Conservation (phyloP, 2,888 invertebrate genomes). For the Caenorhabditis virilis region DNA sequence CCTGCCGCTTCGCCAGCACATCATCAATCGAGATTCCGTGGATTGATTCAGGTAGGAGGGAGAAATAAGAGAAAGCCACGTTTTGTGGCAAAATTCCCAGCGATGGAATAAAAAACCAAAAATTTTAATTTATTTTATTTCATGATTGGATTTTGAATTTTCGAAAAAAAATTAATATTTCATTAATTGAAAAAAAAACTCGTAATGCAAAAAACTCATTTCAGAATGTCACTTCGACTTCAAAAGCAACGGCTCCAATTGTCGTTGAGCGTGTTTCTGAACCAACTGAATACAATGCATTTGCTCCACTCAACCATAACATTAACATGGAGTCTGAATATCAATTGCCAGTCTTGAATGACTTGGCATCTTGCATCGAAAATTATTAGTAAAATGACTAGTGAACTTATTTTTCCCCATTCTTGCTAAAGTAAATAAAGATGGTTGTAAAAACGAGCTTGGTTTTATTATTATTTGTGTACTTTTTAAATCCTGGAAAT, state of each 20-base stretch:
- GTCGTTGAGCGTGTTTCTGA: conserved; percentile 25
- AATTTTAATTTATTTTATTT: not conserved
- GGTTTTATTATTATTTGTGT: too few relatives aligned
- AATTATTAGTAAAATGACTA: conserved; percentile 14
- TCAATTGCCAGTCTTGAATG: conserved; percentile 35
- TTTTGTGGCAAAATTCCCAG: not conserved
- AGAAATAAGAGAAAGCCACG: not conserved
- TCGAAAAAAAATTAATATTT: not conserved
- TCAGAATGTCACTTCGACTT: conserved; percentile 7
- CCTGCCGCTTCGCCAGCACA: conserved; percentile 23
- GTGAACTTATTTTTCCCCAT: not conserved
- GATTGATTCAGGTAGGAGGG: conserved; percentile 8
- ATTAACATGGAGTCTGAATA: conserved; percentile 32
- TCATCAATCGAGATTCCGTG: conserved; percentile 24
- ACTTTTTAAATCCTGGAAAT: not conserved
- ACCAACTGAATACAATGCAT: conserved; percentile 13
- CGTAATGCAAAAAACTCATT: not conserved
- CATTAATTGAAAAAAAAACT: not conserved
- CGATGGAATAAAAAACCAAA: not conserved
- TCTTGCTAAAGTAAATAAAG: not conserved
- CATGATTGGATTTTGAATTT: not conserved
- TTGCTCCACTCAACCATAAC: conserved; percentile 26
- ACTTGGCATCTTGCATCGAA: conserved; percentile 37
- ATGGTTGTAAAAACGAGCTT: too few relatives aligned
- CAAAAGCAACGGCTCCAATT: conserved; percentile 18